Conservation (phyloP, 2,113 vertebrate species). For the Entelurus aequoreus region DNA sequence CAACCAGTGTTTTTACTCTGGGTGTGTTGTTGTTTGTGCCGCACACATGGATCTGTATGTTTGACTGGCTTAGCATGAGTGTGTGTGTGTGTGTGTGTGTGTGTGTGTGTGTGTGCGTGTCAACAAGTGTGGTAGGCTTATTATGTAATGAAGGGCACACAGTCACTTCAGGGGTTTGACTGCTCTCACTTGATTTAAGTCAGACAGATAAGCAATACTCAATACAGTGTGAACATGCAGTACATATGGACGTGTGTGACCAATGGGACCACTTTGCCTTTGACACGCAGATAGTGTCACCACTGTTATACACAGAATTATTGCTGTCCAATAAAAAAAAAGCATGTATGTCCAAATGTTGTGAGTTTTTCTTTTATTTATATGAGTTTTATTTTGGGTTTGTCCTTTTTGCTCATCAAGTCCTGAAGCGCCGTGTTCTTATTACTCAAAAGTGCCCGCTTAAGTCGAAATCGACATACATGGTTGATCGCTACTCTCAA, state of each 20-base stretch:
- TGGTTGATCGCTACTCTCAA: too few species aligned
- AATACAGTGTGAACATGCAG: conserved; percentile 9
- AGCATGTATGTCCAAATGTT: too few species aligned
- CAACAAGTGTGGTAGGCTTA: conserved; percentile 7
- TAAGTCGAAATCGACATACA: too few species aligned
- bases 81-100: conserved; percentile 18
- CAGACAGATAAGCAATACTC: conserved; percentile 40
- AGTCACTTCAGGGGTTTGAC: conserved; percentile 33
- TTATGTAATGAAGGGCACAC: conserved; percentile 52
- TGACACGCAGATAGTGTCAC: neutral
- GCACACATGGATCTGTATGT: conserved; percentile 3
- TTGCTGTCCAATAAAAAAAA: too few species aligned
- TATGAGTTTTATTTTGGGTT: too few species aligned
- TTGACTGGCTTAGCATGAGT: conserved; percentile 5
- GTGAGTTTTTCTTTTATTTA: too few species aligned
- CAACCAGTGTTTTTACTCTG: neutral
- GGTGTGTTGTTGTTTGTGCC: too few species aligned
- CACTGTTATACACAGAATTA: too few species aligned
- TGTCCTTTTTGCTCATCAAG: too few species aligned
- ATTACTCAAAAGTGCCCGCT: too few species aligned
- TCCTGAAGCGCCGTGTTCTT: too few species aligned
- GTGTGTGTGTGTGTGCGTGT: conserved; percentile 14
- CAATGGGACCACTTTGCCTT: conserved; percentile 4
- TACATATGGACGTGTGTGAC: conserved; percentile 15
- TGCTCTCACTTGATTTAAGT: conserved; percentile 38